phyloP scores from a whole-genome alignment of 2,888 invertebrate genomes.

The Fissipunctia ypsillon region DNA sequence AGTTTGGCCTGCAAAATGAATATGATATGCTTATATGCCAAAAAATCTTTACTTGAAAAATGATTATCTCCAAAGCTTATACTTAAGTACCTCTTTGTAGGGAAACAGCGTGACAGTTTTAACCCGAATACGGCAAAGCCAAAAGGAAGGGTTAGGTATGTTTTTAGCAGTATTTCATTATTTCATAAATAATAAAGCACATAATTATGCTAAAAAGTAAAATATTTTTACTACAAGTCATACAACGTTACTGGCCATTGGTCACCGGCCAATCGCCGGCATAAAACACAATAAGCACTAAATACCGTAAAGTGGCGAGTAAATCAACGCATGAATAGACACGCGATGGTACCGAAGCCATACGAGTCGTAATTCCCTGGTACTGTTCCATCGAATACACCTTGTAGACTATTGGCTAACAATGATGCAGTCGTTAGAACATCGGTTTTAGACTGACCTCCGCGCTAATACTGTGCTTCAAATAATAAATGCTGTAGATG shows the following conservation, averaged over 20 bases:
- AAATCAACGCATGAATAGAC: slow-evolving; percentile 71
- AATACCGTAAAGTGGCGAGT: slow-evolving; percentile 65
- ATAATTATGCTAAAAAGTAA: too few species aligned
- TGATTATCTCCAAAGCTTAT: too few species aligned
- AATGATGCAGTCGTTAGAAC: slow-evolving; percentile 43
- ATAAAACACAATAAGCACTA: slow-evolving; percentile 61
- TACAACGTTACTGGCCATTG: slow-evolving; percentile 20
- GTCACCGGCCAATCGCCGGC: slow-evolving; percentile 34
- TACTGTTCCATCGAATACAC: slow-evolving; percentile 64
- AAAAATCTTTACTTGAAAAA: too few species aligned
- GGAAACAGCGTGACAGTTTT: too few species aligned
- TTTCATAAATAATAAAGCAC: too few species aligned
- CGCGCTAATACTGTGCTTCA: slow-evolving; percentile 21
- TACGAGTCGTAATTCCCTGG: slow-evolving; percentile 61
- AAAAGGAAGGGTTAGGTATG: too few species aligned
- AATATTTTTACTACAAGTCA: slow-evolving; percentile 1
- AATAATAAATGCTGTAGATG: slow-evolving; percentile 31
- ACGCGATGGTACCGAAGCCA: slow-evolving; percentile 70
- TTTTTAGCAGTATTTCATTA: too few species aligned
- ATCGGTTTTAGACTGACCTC: slow-evolving; percentile 44
- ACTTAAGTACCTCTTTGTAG: too few species aligned
- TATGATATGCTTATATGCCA: too few species aligned
- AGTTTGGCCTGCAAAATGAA: background rate
- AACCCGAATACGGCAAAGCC: too few species aligned
- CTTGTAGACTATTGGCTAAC: slow-evolving; percentile 53